These are phyloP conservation scores for Triplophysa siluroides DNA, from an alignment of 2,113 vertebrate species.

Conservation along the genomic window DNA sequence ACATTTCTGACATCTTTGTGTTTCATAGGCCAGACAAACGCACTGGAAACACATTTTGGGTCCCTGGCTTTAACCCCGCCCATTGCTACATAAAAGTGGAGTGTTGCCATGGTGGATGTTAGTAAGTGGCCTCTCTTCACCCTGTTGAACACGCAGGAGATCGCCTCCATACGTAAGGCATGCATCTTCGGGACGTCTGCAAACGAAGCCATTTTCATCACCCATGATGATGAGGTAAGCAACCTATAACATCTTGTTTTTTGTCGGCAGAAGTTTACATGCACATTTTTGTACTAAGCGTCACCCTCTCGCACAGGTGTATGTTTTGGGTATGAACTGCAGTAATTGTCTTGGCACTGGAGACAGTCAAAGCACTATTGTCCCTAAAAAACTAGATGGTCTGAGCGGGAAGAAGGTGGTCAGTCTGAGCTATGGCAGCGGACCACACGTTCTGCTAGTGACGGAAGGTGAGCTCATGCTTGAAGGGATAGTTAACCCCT, in stretches of 20 bases:
- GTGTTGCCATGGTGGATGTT: conserved; percentile 87
- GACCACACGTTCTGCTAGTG: conserved; percentile 89
- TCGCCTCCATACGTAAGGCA: conserved; percentile 82
- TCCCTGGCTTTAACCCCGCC: neutral
- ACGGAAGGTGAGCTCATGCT: conserved; percentile 82
- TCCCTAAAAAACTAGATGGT: conserved; percentile 90
- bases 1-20: neutral
- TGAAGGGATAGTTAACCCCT: no score
- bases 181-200: conserved; percentile 93
- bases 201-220: conserved; percentile 92
- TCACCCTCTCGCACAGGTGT: conserved; percentile 75
- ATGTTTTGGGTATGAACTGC: conserved; percentile 92
- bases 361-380: conserved; percentile 91
- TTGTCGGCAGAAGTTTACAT: neutral
- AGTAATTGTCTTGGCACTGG: conserved; percentile 96
- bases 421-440: conserved; percentile 92
- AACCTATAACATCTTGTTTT: conserved; percentile 5
- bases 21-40: neutral
- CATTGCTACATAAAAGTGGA: neutral
- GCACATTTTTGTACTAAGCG: neutral
- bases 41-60: neutral
- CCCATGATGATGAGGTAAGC: conserved; percentile 86
- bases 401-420: conserved; percentile 92
- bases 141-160: conserved; percentile 84
- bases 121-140: conserved; percentile 96